These are phyloP conservation scores for Ceriagrion tenellum DNA, from an alignment of 2,888 invertebrate genomes.

Conservation along the genomic window DNA sequence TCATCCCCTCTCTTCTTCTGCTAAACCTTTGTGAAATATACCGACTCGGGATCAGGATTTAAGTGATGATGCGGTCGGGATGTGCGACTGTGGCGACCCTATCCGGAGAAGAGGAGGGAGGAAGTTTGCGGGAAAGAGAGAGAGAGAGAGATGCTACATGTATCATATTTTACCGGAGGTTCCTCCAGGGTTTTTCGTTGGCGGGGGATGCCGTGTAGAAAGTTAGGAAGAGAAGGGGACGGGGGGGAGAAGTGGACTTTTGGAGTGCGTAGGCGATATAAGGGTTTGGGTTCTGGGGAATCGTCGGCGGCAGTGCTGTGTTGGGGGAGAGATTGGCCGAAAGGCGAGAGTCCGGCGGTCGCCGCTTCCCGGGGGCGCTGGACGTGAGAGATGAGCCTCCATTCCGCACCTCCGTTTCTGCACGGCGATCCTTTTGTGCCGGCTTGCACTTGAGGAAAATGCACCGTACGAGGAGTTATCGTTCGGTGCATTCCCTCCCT, in stretches of 20 bases:
- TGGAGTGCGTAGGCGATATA: neutral
- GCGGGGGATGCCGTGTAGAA: neutral
- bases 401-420: no score
- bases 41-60: constrained; percentile 14
- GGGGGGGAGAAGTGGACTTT: neutral
- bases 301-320: no score
- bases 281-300: neutral
- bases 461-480: no score
- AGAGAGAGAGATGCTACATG: neutral
- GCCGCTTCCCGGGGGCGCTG: no score
- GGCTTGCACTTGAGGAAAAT: no score
- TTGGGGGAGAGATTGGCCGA: no score
- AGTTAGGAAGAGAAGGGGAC: neutral
- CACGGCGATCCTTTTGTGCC: no score
- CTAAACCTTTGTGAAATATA: constrained; percentile 4
- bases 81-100: neutral
- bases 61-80: constrained; percentile 3
- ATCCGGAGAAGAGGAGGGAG: neutral
- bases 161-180: neutral
- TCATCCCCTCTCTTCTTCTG: neutral
- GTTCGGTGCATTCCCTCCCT: no score
- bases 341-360: no score
- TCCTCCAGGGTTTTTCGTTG: neutral
- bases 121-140: neutral
- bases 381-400: no score